Evolutionary conservation across 23 tunicate species (phyloP).

Genomic region (Botrylloides violaceus): DNA sequence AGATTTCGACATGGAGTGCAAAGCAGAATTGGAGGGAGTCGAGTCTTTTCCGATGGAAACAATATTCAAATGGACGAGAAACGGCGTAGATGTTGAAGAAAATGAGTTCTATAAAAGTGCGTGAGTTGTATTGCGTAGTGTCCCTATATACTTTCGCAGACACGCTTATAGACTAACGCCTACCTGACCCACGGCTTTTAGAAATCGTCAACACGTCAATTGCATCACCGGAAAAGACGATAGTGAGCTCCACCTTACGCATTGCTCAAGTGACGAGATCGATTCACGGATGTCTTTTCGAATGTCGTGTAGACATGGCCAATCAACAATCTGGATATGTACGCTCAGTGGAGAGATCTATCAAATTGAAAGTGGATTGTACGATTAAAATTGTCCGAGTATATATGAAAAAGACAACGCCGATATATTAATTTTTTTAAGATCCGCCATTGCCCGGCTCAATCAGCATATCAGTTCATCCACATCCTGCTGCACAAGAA

Average conservation of each 20-base stretch:
- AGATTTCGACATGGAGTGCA: slow-evolving; percentile 60
- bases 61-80: slow-evolving; percentile 44
- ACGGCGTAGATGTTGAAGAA: slow-evolving; percentile 28
- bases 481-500: slow-evolving; percentile 32
- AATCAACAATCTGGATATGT: slow-evolving; percentile 37
- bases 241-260: slow-evolving; percentile 28
- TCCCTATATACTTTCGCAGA: too few relatives aligned
- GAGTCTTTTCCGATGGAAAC: neutral
- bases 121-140: too few relatives aligned
- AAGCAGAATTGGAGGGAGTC: slow-evolving; percentile 26
- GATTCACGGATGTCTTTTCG: slow-evolving; percentile 54
- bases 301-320: slow-evolving; percentile 39
- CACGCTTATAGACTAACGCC: too few relatives aligned
- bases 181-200: too few relatives aligned
- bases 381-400: slow-evolving; percentile 12
- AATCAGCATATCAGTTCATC: slow-evolving; percentile 19
- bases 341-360: slow-evolving; percentile 47
- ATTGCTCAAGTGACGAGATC: slow-evolving; percentile 33
- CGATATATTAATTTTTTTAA: neutral
- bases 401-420: neutral
- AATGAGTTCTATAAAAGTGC: too few relatives aligned
- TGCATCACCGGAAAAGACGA: too few relatives aligned
- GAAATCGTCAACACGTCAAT: too few relatives aligned
- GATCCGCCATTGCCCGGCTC: slow-evolving; percentile 28
- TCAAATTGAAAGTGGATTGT: slow-evolving; percentile 51